Conservation (phyloP, 2,113 vertebrate genomes). For the Pangasianodon gigas region DNA sequence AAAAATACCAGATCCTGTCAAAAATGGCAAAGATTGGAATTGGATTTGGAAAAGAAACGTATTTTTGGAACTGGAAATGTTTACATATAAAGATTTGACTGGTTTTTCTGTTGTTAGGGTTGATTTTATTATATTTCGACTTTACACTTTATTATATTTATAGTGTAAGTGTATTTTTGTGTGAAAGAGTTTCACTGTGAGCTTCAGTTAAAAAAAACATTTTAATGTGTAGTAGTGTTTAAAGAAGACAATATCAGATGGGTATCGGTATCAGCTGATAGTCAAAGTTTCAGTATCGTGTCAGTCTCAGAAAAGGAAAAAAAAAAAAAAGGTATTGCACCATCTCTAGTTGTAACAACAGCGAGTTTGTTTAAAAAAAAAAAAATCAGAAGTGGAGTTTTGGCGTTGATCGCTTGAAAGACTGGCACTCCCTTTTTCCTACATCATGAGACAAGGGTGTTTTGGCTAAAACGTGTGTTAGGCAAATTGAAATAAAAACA, state of each 20-base stretch:
- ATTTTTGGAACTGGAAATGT: neutral
- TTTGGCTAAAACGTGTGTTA: neutral
- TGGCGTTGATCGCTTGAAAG: neutral
- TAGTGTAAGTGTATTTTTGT: neutral
- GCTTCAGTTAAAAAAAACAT: neutral
- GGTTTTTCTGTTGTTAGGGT: neutral
- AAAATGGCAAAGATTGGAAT: neutral
- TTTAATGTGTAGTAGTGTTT: neutral
- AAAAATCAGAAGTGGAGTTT: neutral
- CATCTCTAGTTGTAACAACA: neutral
- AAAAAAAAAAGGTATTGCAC: neutral
- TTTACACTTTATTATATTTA: neutral
- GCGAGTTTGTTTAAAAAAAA: too few relatives aligned
- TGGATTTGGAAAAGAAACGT: neutral
- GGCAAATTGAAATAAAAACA: neutral
- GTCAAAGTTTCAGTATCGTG: neutral
- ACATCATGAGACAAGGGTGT: neutral
- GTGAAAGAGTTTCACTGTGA: neutral
- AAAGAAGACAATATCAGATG: too few relatives aligned
- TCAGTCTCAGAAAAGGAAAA: neutral
- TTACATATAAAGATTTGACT: neutral
- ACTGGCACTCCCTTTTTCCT: neutral
- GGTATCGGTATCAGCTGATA: neutral
- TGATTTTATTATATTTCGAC: neutral
- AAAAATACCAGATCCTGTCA: neutral